Evolutionary conservation across 2,797 vertebrate genomes (phyloP).

Genomic region (Notolepis coatsorum): DNA sequence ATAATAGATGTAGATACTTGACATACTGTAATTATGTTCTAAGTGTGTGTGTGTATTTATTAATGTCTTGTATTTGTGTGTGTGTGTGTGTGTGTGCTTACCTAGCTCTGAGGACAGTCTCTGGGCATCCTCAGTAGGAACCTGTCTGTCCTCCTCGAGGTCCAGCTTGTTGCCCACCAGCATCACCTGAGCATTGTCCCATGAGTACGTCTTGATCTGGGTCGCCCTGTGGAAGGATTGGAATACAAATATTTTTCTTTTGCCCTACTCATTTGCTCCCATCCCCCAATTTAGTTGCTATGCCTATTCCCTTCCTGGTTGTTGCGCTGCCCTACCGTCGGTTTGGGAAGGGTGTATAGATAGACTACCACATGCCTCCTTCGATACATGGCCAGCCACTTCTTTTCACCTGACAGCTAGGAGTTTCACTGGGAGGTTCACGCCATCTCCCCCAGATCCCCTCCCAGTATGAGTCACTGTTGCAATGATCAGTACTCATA

Average conservation of each 20-base stretch:
- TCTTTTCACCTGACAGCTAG: background rate
- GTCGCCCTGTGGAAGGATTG: conserved; percentile 85
- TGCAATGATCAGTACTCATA: no score
- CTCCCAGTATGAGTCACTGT: no score
- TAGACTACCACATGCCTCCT: no score
- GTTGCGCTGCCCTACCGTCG: no score
- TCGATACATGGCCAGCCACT: background rate
- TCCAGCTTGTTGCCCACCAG: conserved; percentile 92
- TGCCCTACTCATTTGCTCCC: no score
- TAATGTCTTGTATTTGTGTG: background rate
- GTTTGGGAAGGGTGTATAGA: no score
- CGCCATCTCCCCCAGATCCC: no score
- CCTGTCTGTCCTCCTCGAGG: conserved; percentile 89
- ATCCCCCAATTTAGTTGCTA: no score
- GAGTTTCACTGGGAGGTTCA: no score
- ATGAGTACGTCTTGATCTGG: conserved; percentile 94
- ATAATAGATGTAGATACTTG: no score
- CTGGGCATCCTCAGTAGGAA: conserved; percentile 83
- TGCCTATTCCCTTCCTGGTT: no score
- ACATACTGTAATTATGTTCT: background rate
- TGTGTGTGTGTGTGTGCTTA: conserved; percentile 51
- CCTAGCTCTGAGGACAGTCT: conserved; percentile 88
- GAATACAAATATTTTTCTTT: background rate
- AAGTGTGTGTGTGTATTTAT: background rate
- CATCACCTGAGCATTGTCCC: conserved; percentile 92